Evolutionary conservation across 2,888 invertebrate genomes (phyloP), one percentile per base, ranked within the genome.

Genomic region (Cephalotes varians): DNA sequence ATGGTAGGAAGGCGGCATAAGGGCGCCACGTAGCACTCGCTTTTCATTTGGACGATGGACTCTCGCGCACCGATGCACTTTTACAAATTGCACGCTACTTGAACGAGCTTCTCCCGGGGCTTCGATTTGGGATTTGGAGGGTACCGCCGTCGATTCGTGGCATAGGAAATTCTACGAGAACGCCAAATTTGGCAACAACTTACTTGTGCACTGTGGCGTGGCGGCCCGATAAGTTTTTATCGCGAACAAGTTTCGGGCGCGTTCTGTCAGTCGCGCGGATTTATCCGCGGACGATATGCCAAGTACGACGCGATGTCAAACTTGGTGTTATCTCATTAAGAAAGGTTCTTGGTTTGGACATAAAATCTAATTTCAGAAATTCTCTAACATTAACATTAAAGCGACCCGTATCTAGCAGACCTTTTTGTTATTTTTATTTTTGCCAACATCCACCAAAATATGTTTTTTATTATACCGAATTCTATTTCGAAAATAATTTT

Each of bases 51-150:
- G 72, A 80, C 72, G 83, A 85, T 85, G 72, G 73, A 83, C 71
- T 79, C 77, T 79, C 77, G 65, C 62, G 69, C 72, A 79, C 71
- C 86, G 85, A 85, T 89, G 90, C 87, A 90, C 90, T 91, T 89
- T 90, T 91, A 88, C 83, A 92, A 91, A 92, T 92, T 92, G 88
- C 88, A 90, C 82, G 85, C 84, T 69, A 71, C 71, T 80, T 44
- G 80, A 72, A 73, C 71, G 56, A 71, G 71, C 56, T 71, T 25
- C 77, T 71, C 54, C 7, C n/a, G 40, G 40, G 77, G 76, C 71
- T 82, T 83, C 82, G 86, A 54, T 69, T 79, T 76, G 76, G 76
- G 76, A 76, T 76, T 76, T 51, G n/a, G 18, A 44, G 54, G 87
- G 21, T 62, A 15, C 86, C 81, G 84, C 21, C 56, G 76, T 18